Evolutionary conservation across 2,888 invertebrate species (phyloP), one percentile per base, ranked within the genome.

Genomic region (Fragum sueziense): DNA sequence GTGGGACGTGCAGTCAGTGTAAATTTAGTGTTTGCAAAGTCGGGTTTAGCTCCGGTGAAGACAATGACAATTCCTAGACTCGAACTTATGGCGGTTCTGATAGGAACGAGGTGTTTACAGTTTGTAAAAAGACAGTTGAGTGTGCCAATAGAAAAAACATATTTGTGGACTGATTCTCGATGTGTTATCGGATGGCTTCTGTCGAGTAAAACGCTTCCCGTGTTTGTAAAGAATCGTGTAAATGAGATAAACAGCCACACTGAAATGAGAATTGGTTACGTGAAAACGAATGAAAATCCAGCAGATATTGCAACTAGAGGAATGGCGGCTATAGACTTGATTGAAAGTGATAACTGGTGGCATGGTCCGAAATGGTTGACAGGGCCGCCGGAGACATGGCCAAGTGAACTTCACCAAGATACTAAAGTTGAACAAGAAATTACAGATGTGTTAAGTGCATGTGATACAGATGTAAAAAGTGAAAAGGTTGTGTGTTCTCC

Each of bases 151-250:
- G 54, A 34, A 9, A 20, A 54, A 33, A 41, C 34, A 17, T 29
- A 33, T 27, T 27, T 74, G 41, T n/a, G 31, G 68, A 68, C 67
- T 1, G 73, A 74, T 54, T 65, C n/a, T n/a, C n/a, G n/a, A n/a
- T n/a, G n/a, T n/a, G n/a, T n/a, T n/a, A n/a, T n/a, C n/a, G n/a
- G n/a, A 25, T 59, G 59, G 59, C 6, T 59, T 29, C 22, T 29
- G 25, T 25, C 59, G 17, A 27, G 29, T 29, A 59, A 29, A 31
- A 59, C 22, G 29, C 27, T 59, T 17, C 25, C 22, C 1, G 29
- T 29, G 17, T 25, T 59, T 27, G 59, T 29, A 27, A n/a, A n/a
- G n/a, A n/a, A n/a, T n/a, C 22, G 59, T 14, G 29, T 59, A 17
- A 17, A 25, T 17, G 59, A 59, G 27, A 59, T 59, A 29, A 59